These are phyloP conservation scores for Hybognathus amarus DNA, from an alignment of 2,797 vertebrate genomes.

Conservation along the genomic window DNA sequence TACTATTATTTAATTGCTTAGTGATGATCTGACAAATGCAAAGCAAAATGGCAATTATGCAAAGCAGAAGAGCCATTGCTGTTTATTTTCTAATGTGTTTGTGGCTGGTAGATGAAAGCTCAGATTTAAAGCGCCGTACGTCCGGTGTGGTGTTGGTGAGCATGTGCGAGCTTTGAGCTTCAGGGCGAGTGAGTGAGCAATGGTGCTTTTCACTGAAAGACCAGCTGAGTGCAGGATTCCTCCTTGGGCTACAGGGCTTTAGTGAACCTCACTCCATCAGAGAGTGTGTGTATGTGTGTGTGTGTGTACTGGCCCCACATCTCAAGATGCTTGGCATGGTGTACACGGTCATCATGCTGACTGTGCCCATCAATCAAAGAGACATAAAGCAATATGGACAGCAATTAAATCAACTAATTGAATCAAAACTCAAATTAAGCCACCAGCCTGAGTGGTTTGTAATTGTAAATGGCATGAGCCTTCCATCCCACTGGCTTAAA, in stretches of 20 bases:
- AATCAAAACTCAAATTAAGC: slow-evolving; percentile 61
- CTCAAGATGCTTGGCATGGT: slow-evolving; percentile 39
- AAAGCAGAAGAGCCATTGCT: slow-evolving; percentile 21
- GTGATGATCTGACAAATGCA: slow-evolving; percentile 37
- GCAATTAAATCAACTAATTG: slow-evolving; percentile 61
- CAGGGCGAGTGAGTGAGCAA: slow-evolving; percentile 35
- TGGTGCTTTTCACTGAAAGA: slow-evolving; percentile 31
- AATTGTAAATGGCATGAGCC: slow-evolving; percentile 62
- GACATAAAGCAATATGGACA: slow-evolving; percentile 58
- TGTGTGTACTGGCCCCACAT: background rate
- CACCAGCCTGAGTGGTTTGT: slow-evolving; percentile 58
- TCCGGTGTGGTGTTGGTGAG: slow-evolving; percentile 1
- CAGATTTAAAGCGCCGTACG: slow-evolving; percentile 1
- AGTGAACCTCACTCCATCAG: slow-evolving; percentile 15
- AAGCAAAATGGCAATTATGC: slow-evolving; percentile 47
- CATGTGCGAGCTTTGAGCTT: slow-evolving; percentile 11
- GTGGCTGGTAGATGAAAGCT: slow-evolving; percentile 33
- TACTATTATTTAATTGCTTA: slow-evolving; percentile 40
- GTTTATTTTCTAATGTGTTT: slow-evolving; percentile 42
- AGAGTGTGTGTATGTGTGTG: background rate
- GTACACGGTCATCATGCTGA: slow-evolving; percentile 39
- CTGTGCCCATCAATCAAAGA: slow-evolving; percentile 59
- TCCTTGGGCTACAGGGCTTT: slow-evolving; percentile 39
- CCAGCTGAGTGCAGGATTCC: slow-evolving; percentile 33
- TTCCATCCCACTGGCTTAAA: slow-evolving; percentile 55